Percentiles rank a stretch among this genome's conserved stretches.
Evolutionary conservation across 2,888 invertebrate genomes (phyloP).

Genomic region (Xestia c-nigrum): DNA sequence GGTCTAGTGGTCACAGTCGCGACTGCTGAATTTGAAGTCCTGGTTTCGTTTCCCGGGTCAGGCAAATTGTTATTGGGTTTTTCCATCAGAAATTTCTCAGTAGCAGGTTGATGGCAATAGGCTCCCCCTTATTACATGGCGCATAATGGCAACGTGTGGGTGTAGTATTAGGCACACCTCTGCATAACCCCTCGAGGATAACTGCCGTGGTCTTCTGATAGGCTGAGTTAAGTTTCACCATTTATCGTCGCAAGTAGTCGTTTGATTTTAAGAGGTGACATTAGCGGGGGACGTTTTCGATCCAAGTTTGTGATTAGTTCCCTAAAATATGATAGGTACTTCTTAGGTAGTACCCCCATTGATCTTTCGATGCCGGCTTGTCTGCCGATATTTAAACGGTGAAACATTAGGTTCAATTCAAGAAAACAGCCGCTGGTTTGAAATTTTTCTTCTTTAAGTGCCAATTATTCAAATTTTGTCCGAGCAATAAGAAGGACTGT

Average conservation of each 20-base stretch:
- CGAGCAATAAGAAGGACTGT: background rate
- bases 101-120: background rate
- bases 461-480: background rate
- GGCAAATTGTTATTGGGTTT: background rate
- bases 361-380: background rate
- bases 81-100: background rate
- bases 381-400: background rate
- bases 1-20: background rate
- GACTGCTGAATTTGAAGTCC: background rate
- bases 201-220: background rate
- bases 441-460: background rate
- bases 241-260: background rate
- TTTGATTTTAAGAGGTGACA: conserved; percentile 14
- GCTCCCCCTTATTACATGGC: background rate
- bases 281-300: background rate
- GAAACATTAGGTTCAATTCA: background rate
- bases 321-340: background rate
- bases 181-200: background rate
- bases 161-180: background rate
- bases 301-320: background rate
- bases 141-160: background rate
- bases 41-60: background rate
- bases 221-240: background rate
- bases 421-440: background rate
- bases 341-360: too few relatives aligned